phyloP scores from a whole-genome alignment of 2,797 vertebrate genomes.

The Galagoides demidoff region DNA sequence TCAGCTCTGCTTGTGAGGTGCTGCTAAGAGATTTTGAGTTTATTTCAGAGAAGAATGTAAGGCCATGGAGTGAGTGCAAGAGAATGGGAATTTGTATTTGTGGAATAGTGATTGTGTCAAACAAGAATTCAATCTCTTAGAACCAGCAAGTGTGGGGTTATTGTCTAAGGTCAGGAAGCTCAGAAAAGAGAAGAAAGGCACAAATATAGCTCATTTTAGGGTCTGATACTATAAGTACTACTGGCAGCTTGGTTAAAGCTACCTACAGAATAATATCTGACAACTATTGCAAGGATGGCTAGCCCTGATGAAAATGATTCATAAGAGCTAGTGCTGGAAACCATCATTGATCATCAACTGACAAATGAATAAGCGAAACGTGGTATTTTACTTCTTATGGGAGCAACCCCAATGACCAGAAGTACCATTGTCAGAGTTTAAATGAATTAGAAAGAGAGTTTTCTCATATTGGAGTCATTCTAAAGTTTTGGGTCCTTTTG shows the following conservation, averaged over 20 bases:
- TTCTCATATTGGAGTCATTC: neutral
- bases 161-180: neutral
- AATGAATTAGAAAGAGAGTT: neutral
- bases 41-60: neutral
- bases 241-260: neutral
- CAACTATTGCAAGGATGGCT: neutral
- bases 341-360: neutral
- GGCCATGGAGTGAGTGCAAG: neutral
- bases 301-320: neutral
- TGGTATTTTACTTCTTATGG: neutral
- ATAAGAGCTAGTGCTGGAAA: neutral
- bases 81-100: neutral
- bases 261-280: neutral
- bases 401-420: neutral
- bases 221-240: neutral
- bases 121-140: neutral
- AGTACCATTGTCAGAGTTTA: neutral
- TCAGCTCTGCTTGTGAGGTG: neutral
- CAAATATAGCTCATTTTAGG: neutral
- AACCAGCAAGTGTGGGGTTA: neutral
- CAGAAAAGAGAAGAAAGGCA: neutral
- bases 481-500: neutral
- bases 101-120: neutral
- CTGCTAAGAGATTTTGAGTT: neutral
- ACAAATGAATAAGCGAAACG: neutral